Conservation (phyloP, 2,888 invertebrate species). For the Alloscopus bannaensis region DNA sequence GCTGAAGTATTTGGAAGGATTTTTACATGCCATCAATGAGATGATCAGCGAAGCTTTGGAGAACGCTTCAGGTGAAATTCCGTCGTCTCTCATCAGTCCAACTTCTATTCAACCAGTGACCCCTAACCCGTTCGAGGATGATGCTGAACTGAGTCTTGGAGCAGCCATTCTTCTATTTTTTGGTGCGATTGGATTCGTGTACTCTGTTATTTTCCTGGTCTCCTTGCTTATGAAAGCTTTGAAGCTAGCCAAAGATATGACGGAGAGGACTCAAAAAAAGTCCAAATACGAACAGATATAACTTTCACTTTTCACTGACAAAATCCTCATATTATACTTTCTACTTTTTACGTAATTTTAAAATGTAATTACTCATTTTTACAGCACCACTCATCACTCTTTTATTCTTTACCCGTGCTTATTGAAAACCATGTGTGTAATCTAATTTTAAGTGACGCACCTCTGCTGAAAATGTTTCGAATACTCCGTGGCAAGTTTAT, state of each 20-base stretch:
- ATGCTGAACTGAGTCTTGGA: background rate
- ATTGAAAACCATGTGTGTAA: too few relatives aligned
- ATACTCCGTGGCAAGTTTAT: too few relatives aligned
- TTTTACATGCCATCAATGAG: constrained; percentile 28
- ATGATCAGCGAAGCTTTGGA: constrained; percentile 26
- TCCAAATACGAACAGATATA: constrained; percentile 53
- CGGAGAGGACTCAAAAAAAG: too few relatives aligned
- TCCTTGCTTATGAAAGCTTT: too few relatives aligned
- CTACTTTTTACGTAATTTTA: background rate
- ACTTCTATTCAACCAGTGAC: background rate
- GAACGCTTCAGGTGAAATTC: background rate
- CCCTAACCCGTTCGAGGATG: constrained; percentile 12
- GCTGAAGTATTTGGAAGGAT: constrained; percentile 37
- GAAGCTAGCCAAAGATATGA: too few relatives aligned
- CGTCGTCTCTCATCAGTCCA: background rate
- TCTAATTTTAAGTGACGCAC: too few relatives aligned
- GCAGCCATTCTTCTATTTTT: constrained; percentile 32
- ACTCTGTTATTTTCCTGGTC: constrained; percentile 23
- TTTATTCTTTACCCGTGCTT: too few relatives aligned
- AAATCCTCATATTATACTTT: background rate
- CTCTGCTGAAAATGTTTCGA: too few relatives aligned
- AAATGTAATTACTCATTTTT: too few relatives aligned
- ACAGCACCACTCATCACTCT: too few relatives aligned
- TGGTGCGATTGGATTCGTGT: constrained; percentile 33
- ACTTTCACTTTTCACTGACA: background rate